Evolutionary conservation across 2,888 invertebrate genomes (phyloP), one percentile per base, ranked within the genome.

Genomic region (Macrosiphum euphorbiae): DNA sequence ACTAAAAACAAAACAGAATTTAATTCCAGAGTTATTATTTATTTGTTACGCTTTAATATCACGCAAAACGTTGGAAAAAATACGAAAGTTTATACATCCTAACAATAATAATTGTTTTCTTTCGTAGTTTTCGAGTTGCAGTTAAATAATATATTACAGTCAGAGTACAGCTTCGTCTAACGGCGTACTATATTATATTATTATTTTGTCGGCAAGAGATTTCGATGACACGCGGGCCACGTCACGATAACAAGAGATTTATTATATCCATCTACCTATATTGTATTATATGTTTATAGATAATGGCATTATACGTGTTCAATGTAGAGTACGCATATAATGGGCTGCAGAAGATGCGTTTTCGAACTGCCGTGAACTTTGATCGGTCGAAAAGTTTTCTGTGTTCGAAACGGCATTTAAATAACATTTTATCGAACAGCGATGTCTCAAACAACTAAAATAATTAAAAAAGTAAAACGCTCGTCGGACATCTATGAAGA

Each of bases 81-180:
- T 86, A 47, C 47, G 50, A 67, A 90, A 90, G 67, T 90, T 50
- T 90, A 50, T 78, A 88, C 47, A 35, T 78, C 47, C 35, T 24
- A 52, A 90, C 50, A 78, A 90, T 84, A 90, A 90, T 90, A 90
- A 90, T 90, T 67, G 67, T 67, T 90, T 90, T 90, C 47, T 78
- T 90, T 78, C 35, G 52, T 26, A 52, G 78, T 78, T 52, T 90
- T 78, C 26, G 28, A 78, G 78, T 78, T 90, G 24, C n/a, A 47
- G 78, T 41, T 41, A 41, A 91, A 91, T 26, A 78, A 78, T 78
- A 78, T 78, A 28, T n/a, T n/a, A 20, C 41, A 47, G 35, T 50
- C 41, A n/a, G 35, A 35, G 26, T n/a, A 67, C 35, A 47, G n/a
- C 78, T 88, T 88, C 52, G 26, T 52, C 55, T 86, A 86, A 55